phyloP scores from a whole-genome alignment of 2,888 invertebrate genomes.

The Aspidapion aeneum region DNA sequence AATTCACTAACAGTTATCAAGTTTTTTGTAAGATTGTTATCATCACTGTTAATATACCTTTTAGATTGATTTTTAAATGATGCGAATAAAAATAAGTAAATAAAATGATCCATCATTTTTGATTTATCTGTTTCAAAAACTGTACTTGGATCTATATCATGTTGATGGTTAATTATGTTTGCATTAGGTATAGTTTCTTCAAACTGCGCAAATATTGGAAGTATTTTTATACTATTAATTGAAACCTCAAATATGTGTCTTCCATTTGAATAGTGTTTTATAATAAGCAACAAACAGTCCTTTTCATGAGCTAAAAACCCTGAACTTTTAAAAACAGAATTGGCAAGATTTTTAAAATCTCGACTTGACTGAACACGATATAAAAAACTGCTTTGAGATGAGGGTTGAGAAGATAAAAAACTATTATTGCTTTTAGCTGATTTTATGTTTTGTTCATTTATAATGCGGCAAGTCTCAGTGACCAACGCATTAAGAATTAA shows the following conservation, averaged over 20 bases:
- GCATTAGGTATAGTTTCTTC: conserved; percentile 7
- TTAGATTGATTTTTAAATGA: conserved; percentile 10
- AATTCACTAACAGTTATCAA: conserved; percentile 18
- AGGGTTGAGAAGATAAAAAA: not conserved
- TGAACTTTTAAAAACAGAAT: not conserved
- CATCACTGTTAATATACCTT: too few relatives aligned
- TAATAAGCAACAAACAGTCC: conserved; percentile 25
- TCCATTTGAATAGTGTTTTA: conserved; percentile 31
- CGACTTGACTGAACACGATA: conserved; percentile 12
- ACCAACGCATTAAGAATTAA: conserved; percentile 30
- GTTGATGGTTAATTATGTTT: conserved; percentile 23
- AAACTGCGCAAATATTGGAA: conserved; percentile 20
- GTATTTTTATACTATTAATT: conserved; percentile 25
- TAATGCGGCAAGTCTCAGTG: conserved; percentile 27
- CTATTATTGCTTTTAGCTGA: conserved; percentile 6
- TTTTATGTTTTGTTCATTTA: conserved; percentile 11
- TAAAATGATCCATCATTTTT: conserved; percentile 23
- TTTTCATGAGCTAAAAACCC: conserved; percentile 26
- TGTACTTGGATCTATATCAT: conserved; percentile 24
- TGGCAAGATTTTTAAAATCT: conserved; percentile 10
- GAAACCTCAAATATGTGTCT: conserved; percentile 22
- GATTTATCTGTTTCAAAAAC: conserved; percentile 9
- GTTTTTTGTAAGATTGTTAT: conserved; percentile 19
- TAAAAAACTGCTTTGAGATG: not conserved
- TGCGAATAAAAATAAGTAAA: conserved; percentile 28